A percentile compares a stretch with the other conserved stretches of the same genome.
Evolutionary conservation across 2,888 invertebrate genomes (phyloP).

Genomic region (Yponomeuta cagnagella): DNA sequence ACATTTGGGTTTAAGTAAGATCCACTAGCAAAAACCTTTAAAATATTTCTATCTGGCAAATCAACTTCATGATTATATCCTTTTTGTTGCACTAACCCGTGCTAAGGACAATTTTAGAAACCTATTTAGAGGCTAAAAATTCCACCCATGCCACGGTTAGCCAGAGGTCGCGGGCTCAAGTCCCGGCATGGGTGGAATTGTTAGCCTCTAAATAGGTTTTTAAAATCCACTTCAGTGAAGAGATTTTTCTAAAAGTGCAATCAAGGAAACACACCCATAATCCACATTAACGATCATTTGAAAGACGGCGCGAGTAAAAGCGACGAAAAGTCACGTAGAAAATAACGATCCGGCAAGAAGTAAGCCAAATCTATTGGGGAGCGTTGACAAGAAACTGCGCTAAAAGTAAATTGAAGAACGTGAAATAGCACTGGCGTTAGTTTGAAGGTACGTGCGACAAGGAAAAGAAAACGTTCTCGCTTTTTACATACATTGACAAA

Average conservation of each 20-base stretch:
- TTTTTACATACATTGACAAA: background rate
- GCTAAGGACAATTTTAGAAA: too few species aligned
- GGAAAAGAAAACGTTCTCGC: background rate
- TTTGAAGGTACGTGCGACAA: background rate
- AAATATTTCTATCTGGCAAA: too few species aligned
- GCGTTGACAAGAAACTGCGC: background rate
- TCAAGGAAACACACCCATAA: background rate
- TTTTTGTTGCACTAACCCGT: too few species aligned
- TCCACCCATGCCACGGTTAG: too few species aligned
- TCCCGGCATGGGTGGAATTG: too few species aligned
- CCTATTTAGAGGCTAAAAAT: too few species aligned
- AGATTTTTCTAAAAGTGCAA: background rate
- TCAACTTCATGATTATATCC: too few species aligned
- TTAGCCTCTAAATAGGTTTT: too few species aligned
- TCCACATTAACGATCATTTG: background rate
- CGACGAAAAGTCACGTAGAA: background rate
- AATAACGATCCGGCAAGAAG: background rate
- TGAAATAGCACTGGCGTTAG: background rate
- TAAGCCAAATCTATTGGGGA: background rate
- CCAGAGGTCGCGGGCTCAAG: too few species aligned
- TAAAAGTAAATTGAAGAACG: slow-evolving; percentile 1
- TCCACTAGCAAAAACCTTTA: too few species aligned
- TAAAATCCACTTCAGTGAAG: too few species aligned
- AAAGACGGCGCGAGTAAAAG: background rate
- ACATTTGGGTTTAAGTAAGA: too few species aligned